These are phyloP conservation scores for Lepilemur septentrionalis DNA, from an alignment of 2,797 vertebrate species.

Conservation along the genomic window DNA sequence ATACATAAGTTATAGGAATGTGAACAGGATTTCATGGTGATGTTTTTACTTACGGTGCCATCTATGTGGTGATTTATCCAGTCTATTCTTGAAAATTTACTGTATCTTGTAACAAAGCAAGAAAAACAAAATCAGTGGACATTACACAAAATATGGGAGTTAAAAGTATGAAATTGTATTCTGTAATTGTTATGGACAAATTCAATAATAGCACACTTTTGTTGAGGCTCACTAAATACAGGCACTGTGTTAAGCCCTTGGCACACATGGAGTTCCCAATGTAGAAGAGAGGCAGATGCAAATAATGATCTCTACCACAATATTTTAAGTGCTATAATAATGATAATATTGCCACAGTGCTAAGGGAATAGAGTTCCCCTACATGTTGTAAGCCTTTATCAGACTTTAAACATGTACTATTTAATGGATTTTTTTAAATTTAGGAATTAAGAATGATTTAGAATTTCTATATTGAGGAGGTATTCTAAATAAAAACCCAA, in stretches of 20 bases:
- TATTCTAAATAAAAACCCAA: slow-evolving; percentile 3
- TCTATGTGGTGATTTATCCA: not conserved
- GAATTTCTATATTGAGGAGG: not conserved
- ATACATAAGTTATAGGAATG: not conserved
- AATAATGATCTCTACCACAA: not conserved
- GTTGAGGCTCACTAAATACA: not conserved
- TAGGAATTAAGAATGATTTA: not conserved
- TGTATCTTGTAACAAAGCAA: not conserved
- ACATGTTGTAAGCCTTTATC: not conserved
- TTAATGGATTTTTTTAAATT: not conserved
- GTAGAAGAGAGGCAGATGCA: not conserved
- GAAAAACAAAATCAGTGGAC: not conserved
- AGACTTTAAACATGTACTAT: not conserved
- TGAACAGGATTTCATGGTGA: not conserved
- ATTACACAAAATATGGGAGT: not conserved
- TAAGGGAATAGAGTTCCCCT: not conserved
- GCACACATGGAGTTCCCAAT: not conserved
- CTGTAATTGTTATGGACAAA: not conserved
- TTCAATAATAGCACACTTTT: not conserved
- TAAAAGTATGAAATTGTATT: not conserved
- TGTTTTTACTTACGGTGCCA: not conserved
- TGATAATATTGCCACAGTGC: not conserved
- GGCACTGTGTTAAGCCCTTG: not conserved
- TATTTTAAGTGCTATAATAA: not conserved
- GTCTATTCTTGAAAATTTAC: not conserved